Evolutionary conservation across 2,797 vertebrate species (phyloP), one percentile per base, ranked within the genome.

Genomic region (Lagodon rhomboides): DNA sequence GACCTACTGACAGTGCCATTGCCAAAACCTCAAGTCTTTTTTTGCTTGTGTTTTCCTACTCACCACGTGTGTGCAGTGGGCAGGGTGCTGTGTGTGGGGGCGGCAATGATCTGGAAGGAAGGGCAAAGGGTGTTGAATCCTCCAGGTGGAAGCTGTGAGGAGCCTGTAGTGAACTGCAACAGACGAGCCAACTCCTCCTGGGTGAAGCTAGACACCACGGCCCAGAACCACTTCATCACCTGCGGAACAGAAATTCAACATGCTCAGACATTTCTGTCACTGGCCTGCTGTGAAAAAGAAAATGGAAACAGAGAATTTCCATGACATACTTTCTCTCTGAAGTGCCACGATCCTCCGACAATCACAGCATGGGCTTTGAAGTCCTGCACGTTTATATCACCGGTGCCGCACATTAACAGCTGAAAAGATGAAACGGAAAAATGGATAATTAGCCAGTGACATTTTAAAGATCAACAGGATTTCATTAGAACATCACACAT

Each of bases 211-310:
- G 97, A 99, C 70, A 99, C 98, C 79, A 99, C 98, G 0, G 98
- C 97, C 98, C 98, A 99, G 94, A 99, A 99, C 98, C 98, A 99
- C 89, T 97, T 97, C 98, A 99, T 99, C 81, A 99, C 98, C 98
- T 99, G 89, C 15, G 82, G 47, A 41, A 64, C 8, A 59, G n/a
- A 62, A 62, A 44, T 66, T 12, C 13, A 65, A 59, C 58, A 47
- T 0, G 11, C 17, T 69, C 25, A 75, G 56, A 68, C 23, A 23
- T 56, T 59, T 50, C 20, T 12, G 43, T 56, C 44, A 11, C 20
- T 0, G 9, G 12, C 30, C 47, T 25, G 47, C 41, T 25, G 61
- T 18, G 30, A 16, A 20, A 20, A 55, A 27, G 18, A 25, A 55
- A 55, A 44, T 4, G 5, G 7, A 68, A 4, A 25, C 8, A 11